These are phyloP conservation scores for Phyllostomus hastatus DNA, from an alignment of 2,113 vertebrate genomes.

Conservation along the genomic window DNA sequence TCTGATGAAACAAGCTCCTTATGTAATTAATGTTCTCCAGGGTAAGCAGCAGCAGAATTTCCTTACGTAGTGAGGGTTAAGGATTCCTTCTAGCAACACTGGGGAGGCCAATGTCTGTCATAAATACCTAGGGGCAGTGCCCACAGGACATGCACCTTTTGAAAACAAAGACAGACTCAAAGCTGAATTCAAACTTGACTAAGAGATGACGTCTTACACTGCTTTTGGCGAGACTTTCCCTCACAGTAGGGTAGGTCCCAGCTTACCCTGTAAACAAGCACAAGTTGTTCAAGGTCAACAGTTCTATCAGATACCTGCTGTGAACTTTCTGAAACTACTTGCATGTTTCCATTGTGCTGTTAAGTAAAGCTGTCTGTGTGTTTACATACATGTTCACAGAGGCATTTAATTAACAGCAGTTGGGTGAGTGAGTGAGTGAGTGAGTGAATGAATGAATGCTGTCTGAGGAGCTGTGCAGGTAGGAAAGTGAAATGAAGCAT, in stretches of 20 bases:
- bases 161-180: background rate
- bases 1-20: background rate
- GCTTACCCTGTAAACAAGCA: background rate
- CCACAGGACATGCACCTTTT: background rate
- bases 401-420: background rate
- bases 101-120: background rate
- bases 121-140: accelerated
- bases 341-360: background rate
- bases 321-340: background rate
- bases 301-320: background rate
- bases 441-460: background rate
- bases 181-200: background rate
- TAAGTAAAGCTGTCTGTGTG: background rate
- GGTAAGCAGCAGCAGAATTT: background rate
- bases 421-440: too few species aligned
- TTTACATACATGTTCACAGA: background rate
- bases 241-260: background rate
- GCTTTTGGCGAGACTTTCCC: background rate
- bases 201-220: background rate
- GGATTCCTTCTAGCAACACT: background rate
- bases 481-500: background rate
- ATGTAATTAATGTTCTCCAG: background rate
- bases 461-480: background rate
- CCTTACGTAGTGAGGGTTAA: background rate
- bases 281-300: background rate